phyloP scores from a whole-genome alignment of 2,888 invertebrate genomes.

The Hypolimnas misippus region DNA sequence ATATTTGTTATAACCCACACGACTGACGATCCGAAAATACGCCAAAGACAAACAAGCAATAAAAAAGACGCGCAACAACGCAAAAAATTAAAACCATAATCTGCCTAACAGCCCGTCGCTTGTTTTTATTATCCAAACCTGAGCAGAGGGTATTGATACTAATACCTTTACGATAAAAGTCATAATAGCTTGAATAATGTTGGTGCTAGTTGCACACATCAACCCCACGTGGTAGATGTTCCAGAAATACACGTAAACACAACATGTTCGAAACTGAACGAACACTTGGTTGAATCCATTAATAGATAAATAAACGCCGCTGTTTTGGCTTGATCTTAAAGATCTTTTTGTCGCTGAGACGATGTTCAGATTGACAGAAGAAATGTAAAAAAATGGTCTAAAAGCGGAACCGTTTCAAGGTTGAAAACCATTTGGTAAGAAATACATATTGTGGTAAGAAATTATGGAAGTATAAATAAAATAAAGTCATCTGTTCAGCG shows the following conservation, averaged over 20 bases:
- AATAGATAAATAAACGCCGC: constrained; percentile 74
- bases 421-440: no score
- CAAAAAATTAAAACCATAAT: constrained; percentile 43
- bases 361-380: constrained; percentile 7
- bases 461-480: no score
- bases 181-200: constrained; percentile 18
- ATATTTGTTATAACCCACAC: constrained; percentile 29
- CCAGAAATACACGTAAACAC: constrained; percentile 80
- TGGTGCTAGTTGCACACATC: constrained; percentile 30
- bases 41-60: constrained; percentile 33
- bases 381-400: neutral
- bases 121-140: constrained; percentile 8
- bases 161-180: constrained; percentile 13
- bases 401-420: neutral
- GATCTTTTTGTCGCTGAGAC: constrained; percentile 38
- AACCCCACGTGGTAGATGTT: constrained; percentile 70
- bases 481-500: no score
- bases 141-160: neutral
- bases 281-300: constrained; percentile 73
- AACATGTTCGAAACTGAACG: constrained; percentile 73
- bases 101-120: constrained; percentile 17
- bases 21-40: constrained; percentile 36
- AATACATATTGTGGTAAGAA: no score
- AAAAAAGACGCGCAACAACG: constrained; percentile 36
- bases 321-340: constrained; percentile 40